Evolutionary conservation across 2,888 invertebrate species (phyloP).

Genomic region (Caenorhabditis uteleia): DNA sequence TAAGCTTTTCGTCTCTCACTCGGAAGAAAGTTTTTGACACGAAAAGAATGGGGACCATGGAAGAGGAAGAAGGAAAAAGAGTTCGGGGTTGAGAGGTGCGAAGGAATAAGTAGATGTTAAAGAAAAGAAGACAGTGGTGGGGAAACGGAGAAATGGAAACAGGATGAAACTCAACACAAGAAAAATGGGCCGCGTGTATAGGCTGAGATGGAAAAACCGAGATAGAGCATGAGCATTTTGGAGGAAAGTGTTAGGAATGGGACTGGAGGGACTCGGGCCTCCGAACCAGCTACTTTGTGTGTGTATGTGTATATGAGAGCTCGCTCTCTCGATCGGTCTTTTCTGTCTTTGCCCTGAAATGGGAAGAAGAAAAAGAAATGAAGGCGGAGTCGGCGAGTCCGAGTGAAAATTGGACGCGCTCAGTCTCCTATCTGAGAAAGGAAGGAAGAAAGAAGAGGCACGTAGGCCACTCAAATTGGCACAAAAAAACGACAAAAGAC

Average conservation of each 20-base stretch:
- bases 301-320: slow-evolving; percentile 26
- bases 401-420: too few relatives aligned
- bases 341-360: background rate
- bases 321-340: background rate
- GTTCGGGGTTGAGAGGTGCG: slow-evolving; percentile 9
- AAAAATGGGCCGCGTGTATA: background rate
- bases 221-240: background rate
- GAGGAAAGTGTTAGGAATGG: slow-evolving; percentile 17
- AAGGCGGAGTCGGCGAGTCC: slow-evolving; percentile 40
- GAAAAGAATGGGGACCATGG: background rate
- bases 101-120: slow-evolving; percentile 15
- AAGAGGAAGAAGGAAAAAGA: slow-evolving; percentile 2
- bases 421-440: too few relatives aligned
- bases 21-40: background rate
- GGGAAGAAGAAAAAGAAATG: slow-evolving; percentile 20
- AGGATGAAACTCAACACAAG: slow-evolving; percentile 33
- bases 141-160: background rate
- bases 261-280: slow-evolving; percentile 19
- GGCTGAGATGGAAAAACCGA: background rate
- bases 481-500: too few relatives aligned
- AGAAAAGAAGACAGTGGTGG: slow-evolving; percentile 21
- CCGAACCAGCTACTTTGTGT: slow-evolving; percentile 37
- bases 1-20: too few relatives aligned
- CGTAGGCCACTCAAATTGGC: too few relatives aligned
- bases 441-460: too few relatives aligned